These are phyloP conservation scores for human DNA, from an alignment of 2,113 vertebrate species.

Conservation along the genomic window DNA sequence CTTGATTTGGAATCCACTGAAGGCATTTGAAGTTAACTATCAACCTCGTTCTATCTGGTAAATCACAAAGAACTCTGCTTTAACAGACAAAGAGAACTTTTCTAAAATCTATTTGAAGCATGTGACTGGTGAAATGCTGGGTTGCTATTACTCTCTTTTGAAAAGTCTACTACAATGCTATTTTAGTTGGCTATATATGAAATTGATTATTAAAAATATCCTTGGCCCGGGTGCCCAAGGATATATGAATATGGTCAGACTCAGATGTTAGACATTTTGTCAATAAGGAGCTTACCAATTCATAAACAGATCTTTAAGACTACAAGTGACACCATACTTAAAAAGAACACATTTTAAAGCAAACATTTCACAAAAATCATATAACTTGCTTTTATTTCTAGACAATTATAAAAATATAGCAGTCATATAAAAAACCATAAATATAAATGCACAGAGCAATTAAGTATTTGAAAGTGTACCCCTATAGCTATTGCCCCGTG, in stretches of 20 bases:
- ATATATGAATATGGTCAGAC: neutral
- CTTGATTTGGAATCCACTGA: neutral
- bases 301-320: neutral
- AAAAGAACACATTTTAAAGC: neutral
- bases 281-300: neutral
- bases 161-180: neutral
- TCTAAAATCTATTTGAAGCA: constrained; percentile 32
- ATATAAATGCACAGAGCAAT: neutral
- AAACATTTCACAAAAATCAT: neutral
- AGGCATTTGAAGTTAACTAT: constrained; percentile 15
- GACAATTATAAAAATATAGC: neutral
- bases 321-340: neutral
- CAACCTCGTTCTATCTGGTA: neutral
- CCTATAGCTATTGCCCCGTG: neutral
- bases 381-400: neutral
- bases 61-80: neutral
- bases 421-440: neutral
- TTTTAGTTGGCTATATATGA: constrained; percentile 39
- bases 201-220: constrained; percentile 29
- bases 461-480: neutral
- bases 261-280: neutral
- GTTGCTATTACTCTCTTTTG: neutral
- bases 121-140: neutral
- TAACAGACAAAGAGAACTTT: neutral
- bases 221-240: neutral